A percentile compares a stretch with the other conserved stretches of the same genome.
Conservation (phyloP, 2,113 vertebrate genomes). For the Saguinus imperator region DNA sequence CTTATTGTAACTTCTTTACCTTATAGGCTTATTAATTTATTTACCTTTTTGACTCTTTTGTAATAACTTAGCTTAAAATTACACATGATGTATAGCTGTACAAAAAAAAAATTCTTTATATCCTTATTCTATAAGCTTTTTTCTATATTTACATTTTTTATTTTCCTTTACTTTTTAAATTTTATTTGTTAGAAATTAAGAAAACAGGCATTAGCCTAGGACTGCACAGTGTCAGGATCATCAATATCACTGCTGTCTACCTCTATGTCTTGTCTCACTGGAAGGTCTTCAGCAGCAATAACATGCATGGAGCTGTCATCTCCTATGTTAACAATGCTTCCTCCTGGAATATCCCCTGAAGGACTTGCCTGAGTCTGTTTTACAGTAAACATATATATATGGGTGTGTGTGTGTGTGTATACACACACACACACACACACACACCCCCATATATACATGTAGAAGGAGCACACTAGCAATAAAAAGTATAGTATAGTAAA, state of each 20-base stretch:
- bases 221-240: neutral
- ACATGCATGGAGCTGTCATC: neutral
- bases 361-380: neutral
- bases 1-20: neutral
- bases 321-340: neutral
- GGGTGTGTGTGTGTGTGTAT: too few relatives aligned
- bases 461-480: neutral
- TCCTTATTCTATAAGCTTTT: neutral
- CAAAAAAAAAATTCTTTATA: neutral
- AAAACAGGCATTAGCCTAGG: neutral
- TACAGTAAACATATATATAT: too few relatives aligned
- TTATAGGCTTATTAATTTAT: neutral
- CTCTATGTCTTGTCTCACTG: neutral
- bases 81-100: neutral
- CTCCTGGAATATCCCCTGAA: neutral
- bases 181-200: neutral
- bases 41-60: neutral
- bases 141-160: neutral
- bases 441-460: rapidly evolving
- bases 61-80: neutral
- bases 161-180: neutral
- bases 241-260: neutral
- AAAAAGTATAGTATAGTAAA: neutral
- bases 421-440: rapidly evolving
- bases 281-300: neutral